Base-by-base conservation (phyloP, 1,140 invertebrate genomes). In the Papilio aristodemus region DNA sequence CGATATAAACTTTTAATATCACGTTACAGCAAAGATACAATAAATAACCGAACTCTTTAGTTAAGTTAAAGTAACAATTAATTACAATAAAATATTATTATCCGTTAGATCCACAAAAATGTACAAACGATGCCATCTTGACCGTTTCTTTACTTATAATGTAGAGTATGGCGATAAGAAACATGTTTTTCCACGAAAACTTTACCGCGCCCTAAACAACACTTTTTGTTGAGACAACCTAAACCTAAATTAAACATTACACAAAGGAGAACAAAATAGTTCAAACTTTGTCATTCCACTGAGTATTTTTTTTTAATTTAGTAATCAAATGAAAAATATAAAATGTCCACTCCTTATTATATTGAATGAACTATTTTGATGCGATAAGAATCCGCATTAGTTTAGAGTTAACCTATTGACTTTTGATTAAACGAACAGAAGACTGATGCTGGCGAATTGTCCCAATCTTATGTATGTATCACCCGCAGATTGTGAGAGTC, bases 211-310 rank as follows among this genome's bases (percentile, higher is more conserved):
- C 63, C 14, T 64, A 50, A 19, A 13, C n/a, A 36, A 50, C 22
- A 43, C 38, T 32, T 66, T 41, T 50, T 43, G 27, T 43, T 32
- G 43, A 66, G 17, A 22, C 27, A 14, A 27, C 27, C n/a, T 46
- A 43, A 43, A 39, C 39, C 32, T 19, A 66, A 66, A 66, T 36
- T 66, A 50, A 50, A 66, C 63, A 66, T 46, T 50, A 66, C 43
- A 32, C 7, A 22, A 7, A 50, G 37, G 27, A 66, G n/a, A 54
- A 66, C 41, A 50, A 66, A 50, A 50, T 25, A 36, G 19, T 59
- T 13, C 25, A 60, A 38, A 1, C 32, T 60, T 60, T 60, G 58
- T 60, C 14, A 38, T 60, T n/a, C 4, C 14, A 36, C n/a, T 32
- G 13, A 32, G 27, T 36, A 27, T 5, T 3, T 4, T 25, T n/a